phyloP scores from a whole-genome alignment of 1,140 invertebrate species.

The Drosophila baimaii region DNA sequence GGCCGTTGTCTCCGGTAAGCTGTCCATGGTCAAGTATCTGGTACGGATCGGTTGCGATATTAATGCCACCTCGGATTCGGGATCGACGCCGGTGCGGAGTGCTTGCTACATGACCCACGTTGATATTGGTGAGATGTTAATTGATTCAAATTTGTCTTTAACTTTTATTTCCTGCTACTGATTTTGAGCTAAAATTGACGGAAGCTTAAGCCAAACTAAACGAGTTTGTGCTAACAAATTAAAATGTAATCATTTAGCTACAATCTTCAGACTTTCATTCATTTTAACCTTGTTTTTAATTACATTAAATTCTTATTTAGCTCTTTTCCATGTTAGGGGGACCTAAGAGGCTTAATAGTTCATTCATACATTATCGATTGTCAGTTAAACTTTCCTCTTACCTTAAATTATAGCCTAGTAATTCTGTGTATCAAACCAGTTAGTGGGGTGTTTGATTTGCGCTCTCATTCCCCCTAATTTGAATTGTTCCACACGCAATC shows the following conservation, averaged over 20 bases:
- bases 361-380: slow-evolving; percentile 5
- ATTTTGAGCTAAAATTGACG: not conserved
- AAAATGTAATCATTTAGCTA: not conserved
- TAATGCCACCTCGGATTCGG: slow-evolving; percentile 93
- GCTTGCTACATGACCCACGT: slow-evolving; percentile 97
- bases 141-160: not conserved
- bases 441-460: not conserved
- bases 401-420: not conserved
- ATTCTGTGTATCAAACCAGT: not conserved
- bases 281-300: not conserved
- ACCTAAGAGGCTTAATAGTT: not conserved
- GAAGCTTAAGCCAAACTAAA: not conserved
- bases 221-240: not conserved
- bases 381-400: not conserved
- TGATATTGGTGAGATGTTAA: slow-evolving; percentile 86
- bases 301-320: not conserved
- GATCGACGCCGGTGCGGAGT: slow-evolving; percentile 93
- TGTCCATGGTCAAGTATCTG: slow-evolving; percentile 91
- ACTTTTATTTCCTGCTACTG: no score
- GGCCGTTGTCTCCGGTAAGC: slow-evolving; percentile 93
- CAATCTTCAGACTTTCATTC: not conserved
- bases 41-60: slow-evolving; percentile 92
- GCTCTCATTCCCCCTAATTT: not conserved
- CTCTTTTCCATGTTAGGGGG: no score
- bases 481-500: slow-evolving; percentile 2